phyloP scores from a whole-genome alignment of 2,888 invertebrate genomes.

The Pteria penguin region DNA sequence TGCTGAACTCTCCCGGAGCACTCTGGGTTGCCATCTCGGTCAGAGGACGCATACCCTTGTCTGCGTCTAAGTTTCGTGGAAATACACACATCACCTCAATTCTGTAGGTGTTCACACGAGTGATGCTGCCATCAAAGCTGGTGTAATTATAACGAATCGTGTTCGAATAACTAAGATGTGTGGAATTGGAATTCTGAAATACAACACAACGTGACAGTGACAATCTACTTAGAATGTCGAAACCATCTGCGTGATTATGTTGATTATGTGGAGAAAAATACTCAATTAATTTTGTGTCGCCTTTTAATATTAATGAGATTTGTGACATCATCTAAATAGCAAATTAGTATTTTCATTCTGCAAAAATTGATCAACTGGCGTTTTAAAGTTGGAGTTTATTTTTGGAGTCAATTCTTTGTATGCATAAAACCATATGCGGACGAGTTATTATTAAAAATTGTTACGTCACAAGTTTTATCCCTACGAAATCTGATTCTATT shows the following conservation, averaged over 20 bases:
- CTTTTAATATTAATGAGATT: no score
- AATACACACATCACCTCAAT: constrained; percentile 69
- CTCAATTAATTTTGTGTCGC: no score
- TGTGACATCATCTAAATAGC: no score
- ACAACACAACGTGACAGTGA: not conserved
- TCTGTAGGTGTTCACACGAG: constrained; percentile 66
- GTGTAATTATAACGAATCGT: constrained; percentile 65
- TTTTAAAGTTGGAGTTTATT: no score
- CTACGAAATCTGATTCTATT: no score
- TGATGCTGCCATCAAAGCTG: constrained; percentile 51
- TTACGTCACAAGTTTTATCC: not conserved
- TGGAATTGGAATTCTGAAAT: constrained; percentile 67
- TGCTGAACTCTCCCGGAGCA: constrained; percentile 61
- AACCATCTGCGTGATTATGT: no score
- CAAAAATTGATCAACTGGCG: no score
- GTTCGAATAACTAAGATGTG: constrained; percentile 73
- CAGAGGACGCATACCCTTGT: constrained; percentile 55
- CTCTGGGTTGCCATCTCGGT: constrained; percentile 67
- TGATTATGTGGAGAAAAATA: no score
- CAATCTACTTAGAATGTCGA: no score
- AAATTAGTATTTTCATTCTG: no score
- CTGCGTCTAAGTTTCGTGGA: constrained; percentile 53
- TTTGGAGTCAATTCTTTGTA: no score
- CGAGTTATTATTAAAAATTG: not conserved
- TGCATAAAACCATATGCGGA: no score